Evolutionary conservation across 1,140 invertebrate genomes (phyloP).

Genomic region (Hormaphis cornu): DNA sequence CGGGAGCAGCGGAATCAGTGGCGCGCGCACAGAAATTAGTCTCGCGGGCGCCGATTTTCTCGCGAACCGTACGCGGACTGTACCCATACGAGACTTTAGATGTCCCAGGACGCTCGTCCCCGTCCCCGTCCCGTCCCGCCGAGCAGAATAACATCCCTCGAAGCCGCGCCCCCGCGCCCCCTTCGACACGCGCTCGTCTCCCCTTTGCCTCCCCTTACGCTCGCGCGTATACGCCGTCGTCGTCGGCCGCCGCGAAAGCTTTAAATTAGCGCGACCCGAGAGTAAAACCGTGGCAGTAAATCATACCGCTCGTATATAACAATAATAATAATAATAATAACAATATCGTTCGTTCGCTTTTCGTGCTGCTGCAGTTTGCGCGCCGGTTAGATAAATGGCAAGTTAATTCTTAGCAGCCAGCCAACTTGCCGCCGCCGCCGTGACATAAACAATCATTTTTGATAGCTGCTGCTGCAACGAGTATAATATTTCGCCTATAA

Average conservation of each 20-base stretch:
- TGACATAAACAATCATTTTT: slow-evolving; percentile 33
- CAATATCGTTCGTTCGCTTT: neutral
- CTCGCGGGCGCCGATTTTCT: too few relatives aligned
- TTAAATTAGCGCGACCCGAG: slow-evolving; percentile 29
- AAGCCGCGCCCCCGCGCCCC: neutral
- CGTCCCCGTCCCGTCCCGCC: too few relatives aligned
- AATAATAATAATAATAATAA: too few relatives aligned
- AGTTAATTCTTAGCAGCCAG: slow-evolving; percentile 31
- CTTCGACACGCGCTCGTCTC: neutral
- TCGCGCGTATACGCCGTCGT: neutral
- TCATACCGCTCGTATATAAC: slow-evolving; percentile 9
- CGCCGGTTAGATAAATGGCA: slow-evolving; percentile 29
- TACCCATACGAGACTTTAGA: too few relatives aligned
- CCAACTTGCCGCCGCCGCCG: slow-evolving; percentile 20
- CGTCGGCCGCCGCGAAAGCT: slow-evolving; percentile 12
- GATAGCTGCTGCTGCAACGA: slow-evolving; percentile 13
- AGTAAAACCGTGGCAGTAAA: slow-evolving; percentile 27
- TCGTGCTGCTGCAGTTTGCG: neutral
- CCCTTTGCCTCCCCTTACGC: neutral
- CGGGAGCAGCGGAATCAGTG: too few relatives aligned
- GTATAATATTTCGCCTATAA: slow-evolving; percentile 30
- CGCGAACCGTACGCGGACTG: too few relatives aligned
- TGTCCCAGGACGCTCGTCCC: too few relatives aligned
- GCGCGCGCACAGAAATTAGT: too few relatives aligned
- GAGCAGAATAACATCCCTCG: too few relatives aligned